Base-by-base conservation (phyloP, 2,888 invertebrate species). In the Acanthosepion lycidas region DNA sequence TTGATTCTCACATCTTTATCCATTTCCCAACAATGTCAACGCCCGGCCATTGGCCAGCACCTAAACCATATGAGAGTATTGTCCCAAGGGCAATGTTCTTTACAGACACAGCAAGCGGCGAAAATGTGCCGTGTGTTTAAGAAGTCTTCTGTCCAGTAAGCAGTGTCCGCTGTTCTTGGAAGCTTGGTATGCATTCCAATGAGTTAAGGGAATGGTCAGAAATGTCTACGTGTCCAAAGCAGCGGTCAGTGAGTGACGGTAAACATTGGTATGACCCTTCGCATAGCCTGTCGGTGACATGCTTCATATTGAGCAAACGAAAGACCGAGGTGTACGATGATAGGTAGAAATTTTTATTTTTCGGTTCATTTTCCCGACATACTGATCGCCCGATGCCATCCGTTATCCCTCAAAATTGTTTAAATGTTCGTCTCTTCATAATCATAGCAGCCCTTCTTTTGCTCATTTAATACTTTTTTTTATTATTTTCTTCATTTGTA, bases 281-380 rank as follows among this genome's bases (percentile, higher is more conserved):
- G 78, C n/a, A 9, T 78, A 33, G 78, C 78, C 78, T 78, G 78
- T 33, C n/a, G 78, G 12, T 78, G 78, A 78, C 78, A 78, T 78
- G 33, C 33, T 78, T 78, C 78, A 78, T 78, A 78, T 78, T 78
- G n/a, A 78, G n/a, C 78, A 78, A 78, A 78, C 78, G 78, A 78
- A 78, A 18, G n/a, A 33, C 15, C n/a, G 4, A 4, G n/a, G n/a
- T 6, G 18, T 15, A 23, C n/a, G 78, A 15, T 78, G 78, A 78
- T 15, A n/a, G 78, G 78, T 78, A 78, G 12, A 64, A 20, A 23
- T 3, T 59, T 59, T 59, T 20, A 23, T 59, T 26, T 59, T 23
- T 59, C 59, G 3, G 20, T 59, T 59, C 59, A 23, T 59, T 59
- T 59, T 59, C 26, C 59, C 59, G 26, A 59, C 23, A 59, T 23